These are phyloP conservation scores for Hylomyscus alleni DNA, from an alignment of 2,797 vertebrate genomes.

Conservation along the genomic window DNA sequence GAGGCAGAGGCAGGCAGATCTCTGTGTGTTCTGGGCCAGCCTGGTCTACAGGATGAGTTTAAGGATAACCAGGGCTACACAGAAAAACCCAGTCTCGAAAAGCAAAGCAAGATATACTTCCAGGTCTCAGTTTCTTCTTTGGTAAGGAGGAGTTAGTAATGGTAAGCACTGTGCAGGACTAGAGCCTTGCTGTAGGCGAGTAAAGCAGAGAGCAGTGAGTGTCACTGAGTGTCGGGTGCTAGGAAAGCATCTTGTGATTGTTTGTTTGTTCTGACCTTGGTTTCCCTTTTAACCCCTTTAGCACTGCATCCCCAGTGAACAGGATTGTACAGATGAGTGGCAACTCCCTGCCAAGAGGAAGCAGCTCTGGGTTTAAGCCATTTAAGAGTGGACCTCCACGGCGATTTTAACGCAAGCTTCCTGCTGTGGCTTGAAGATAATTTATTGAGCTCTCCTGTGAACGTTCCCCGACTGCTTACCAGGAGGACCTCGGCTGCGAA, in stretches of 20 bases:
- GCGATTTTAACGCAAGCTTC: slow-evolving; percentile 91
- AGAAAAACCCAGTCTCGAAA: background rate
- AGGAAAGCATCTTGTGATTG: background rate
- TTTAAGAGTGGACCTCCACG: slow-evolving; percentile 95
- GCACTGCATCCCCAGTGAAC: slow-evolving; percentile 96
- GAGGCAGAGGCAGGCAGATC: too few relatives aligned
- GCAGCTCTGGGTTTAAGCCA: slow-evolving; percentile 95
- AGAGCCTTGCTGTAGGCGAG: background rate
- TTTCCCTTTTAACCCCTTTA: slow-evolving; percentile 85
- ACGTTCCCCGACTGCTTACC: slow-evolving; percentile 87
- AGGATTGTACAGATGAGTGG: slow-evolving; percentile 98
- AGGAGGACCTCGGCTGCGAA: slow-evolving; percentile 88
- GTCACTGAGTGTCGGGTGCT: background rate
- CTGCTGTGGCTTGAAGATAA: slow-evolving; percentile 88
- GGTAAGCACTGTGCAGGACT: background rate
- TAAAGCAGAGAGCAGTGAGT: background rate
- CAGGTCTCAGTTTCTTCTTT: background rate
- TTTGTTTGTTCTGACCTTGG: slow-evolving; percentile 61
- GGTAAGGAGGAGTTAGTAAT: background rate
- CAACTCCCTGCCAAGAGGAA: slow-evolving; percentile 94
- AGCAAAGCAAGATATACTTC: background rate
- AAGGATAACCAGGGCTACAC: background rate
- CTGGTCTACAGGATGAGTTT: background rate
- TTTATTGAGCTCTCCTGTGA: slow-evolving; percentile 91
- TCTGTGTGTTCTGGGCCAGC: background rate